Base-by-base conservation (phyloP, 2,113 vertebrate species). In the Athene cunicularia region DNA sequence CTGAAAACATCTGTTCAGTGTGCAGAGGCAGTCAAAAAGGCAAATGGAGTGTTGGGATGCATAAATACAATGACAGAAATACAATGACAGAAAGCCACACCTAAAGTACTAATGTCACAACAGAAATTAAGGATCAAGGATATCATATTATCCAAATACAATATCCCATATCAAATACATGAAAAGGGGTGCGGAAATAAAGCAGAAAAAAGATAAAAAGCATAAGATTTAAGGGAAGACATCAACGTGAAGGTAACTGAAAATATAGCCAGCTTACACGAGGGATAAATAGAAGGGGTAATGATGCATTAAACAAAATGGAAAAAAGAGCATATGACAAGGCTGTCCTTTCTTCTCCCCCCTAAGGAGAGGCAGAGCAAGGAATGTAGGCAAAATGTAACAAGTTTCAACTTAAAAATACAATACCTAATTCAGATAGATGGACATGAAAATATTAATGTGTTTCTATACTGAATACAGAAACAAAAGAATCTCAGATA, bases 1-100 rank as follows among this genome's bases (percentile, higher is more conserved):
- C 77, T 55, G 66, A 50, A 95, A 97, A 97, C 95, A 96, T 96
- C 95, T 97, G 97, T 91, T 96, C 74, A 47, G 74, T 15, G 33
- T 27, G 22, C 74, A 95, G 52, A 75, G 67, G 75, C 93, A 87
- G 80, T 60, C 72, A 39, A 17, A 92, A 70, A 93, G 75, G 77
- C 88, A 75, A 92, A 80, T 9, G 47, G 72, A 90, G 23, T 3
- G 8, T 3, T 7, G 33, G 79, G 82, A 86, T 77, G 22, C 14
- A 30, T 12, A 83, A 95, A 92, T 2, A 27, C 55, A 68, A 10
- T 3, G 32, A 53, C 47, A 86, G 59, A 83, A 95, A 90, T 2
- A 27, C 55, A 68, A 10, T 2, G 32, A 55, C 47, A 86, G 59
- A 64, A 92, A 80, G 33, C 18, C n/a, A 19, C 0, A 63, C 19